These are phyloP conservation scores for Sesia apiformis DNA, from an alignment of 2,888 invertebrate species.

Conservation along the genomic window DNA sequence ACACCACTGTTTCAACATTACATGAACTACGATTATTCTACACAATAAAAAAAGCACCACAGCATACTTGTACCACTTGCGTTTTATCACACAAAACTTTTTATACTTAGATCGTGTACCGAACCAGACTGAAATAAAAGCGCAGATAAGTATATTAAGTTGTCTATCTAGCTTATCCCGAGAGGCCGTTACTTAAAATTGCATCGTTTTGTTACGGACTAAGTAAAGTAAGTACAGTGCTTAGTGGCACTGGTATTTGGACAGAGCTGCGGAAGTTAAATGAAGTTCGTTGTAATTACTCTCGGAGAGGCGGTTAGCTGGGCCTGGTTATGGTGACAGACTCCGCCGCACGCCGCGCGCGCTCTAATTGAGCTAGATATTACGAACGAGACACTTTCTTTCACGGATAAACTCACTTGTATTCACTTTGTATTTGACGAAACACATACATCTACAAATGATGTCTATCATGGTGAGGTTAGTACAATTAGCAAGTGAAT, in stretches of 20 bases:
- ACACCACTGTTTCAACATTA: neutral
- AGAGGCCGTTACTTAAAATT: constrained; percentile 55
- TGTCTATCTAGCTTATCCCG: constrained; percentile 26
- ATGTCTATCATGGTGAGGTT: no score
- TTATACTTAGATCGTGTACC: neutral
- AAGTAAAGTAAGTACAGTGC: constrained; percentile 59
- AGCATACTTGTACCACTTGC: neutral
- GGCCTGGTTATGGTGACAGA: constrained; percentile 54
- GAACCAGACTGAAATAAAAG: constrained; percentile 14
- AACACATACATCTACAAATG: no score
- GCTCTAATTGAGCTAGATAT: constrained; percentile 41
- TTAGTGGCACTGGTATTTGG: constrained; percentile 63
- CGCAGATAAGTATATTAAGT: constrained; percentile 7
- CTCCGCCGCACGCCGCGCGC: constrained; percentile 17
- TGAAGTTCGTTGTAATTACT: constrained; percentile 69
- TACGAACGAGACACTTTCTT: constrained; percentile 15
- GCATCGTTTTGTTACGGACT: constrained; percentile 60
- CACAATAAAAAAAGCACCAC: neutral
- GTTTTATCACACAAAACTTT: neutral
- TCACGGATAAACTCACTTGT: neutral
- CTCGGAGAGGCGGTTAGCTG: constrained; percentile 59
- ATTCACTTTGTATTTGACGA: no score
- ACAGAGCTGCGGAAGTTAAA: constrained; percentile 66
- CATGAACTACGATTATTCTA: neutral
- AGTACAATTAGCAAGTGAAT: no score